phyloP scores from a whole-genome alignment of 2,113 vertebrate species.

The Myotis yumanensis region DNA sequence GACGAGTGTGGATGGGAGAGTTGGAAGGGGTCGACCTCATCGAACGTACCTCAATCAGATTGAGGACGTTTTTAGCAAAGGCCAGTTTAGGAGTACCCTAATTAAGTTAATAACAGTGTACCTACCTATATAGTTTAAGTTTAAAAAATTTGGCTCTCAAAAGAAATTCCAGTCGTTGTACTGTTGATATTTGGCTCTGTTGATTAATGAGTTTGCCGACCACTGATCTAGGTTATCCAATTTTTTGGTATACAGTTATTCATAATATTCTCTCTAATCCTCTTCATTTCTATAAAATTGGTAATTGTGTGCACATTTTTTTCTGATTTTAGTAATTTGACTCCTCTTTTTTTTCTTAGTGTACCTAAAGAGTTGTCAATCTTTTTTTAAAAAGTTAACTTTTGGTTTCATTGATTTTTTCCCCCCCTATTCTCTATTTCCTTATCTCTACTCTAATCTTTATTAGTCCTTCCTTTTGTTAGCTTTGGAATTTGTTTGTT shows the following conservation, averaged over 20 bases:
- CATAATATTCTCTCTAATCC: not conserved
- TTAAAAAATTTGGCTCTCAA: too few relatives aligned
- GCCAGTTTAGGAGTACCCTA: too few relatives aligned
- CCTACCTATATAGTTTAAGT: too few relatives aligned
- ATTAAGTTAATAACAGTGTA: too few relatives aligned
- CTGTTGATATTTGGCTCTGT: too few relatives aligned
- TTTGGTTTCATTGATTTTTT: not conserved
- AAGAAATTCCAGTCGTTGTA: too few relatives aligned
- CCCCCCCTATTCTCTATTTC: not conserved
- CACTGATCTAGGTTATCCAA: not conserved
- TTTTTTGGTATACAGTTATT: not conserved
- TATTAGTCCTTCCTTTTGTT: not conserved
- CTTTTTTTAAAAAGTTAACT: not conserved
- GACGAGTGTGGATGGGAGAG: too few relatives aligned
- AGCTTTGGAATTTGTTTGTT: not conserved
- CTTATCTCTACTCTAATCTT: not conserved
- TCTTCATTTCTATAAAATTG: conserved; percentile 15
- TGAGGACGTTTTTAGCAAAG: too few relatives aligned
- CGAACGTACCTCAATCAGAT: too few relatives aligned
- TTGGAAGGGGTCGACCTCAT: too few relatives aligned
- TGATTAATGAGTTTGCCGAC: too few relatives aligned
- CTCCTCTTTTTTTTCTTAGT: not conserved
- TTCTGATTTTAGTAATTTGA: not conserved
- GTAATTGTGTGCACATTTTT: not conserved
- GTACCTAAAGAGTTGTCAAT: not conserved